phyloP scores from a whole-genome alignment of 1,140 invertebrate species.

The Zaprionus gabonicus region DNA sequence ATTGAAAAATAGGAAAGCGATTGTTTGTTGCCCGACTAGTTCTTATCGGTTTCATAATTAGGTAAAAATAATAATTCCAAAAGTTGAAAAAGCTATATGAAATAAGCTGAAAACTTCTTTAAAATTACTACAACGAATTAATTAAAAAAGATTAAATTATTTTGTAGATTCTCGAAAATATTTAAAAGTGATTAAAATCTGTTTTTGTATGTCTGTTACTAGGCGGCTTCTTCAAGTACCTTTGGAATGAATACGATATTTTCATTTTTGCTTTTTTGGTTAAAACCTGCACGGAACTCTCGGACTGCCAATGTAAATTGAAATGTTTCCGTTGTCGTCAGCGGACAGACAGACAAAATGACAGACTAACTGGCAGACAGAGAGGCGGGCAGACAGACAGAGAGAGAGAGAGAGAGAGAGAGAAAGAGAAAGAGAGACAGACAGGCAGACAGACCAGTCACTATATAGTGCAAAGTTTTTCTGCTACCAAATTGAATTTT shows the following conservation, averaged over 20 bases:
- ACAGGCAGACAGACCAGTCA: background rate
- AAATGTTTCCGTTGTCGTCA: slow-evolving; percentile 74
- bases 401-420: slow-evolving; percentile 3
- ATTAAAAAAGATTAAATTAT: too few species aligned
- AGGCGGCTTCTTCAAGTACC: background rate
- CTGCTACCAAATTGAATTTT: slow-evolving; percentile 69
- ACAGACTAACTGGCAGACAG: background rate
- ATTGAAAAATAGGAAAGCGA: too few species aligned
- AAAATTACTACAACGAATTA: too few species aligned
- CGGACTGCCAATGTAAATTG: slow-evolving; percentile 73
- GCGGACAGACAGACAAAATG: background rate
- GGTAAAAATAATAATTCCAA: too few species aligned
- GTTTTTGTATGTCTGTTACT: background rate
- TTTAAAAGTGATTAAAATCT: background rate
- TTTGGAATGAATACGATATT: background rate
- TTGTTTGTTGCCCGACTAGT: too few species aligned
- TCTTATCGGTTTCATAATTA: too few species aligned
- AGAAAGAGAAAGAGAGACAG: background rate
- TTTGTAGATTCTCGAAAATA: too few species aligned
- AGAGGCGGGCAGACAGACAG: background rate
- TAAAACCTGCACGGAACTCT: background rate
- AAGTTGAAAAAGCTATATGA: too few species aligned
- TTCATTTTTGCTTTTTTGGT: background rate
- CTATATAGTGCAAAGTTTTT: slow-evolving; percentile 32
- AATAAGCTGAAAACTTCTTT: too few species aligned